These are phyloP conservation scores for Nemopilema nomurai DNA, from an alignment of 30 jellyfish, hydroid and myxozoan species.

Conservation along the genomic window DNA sequence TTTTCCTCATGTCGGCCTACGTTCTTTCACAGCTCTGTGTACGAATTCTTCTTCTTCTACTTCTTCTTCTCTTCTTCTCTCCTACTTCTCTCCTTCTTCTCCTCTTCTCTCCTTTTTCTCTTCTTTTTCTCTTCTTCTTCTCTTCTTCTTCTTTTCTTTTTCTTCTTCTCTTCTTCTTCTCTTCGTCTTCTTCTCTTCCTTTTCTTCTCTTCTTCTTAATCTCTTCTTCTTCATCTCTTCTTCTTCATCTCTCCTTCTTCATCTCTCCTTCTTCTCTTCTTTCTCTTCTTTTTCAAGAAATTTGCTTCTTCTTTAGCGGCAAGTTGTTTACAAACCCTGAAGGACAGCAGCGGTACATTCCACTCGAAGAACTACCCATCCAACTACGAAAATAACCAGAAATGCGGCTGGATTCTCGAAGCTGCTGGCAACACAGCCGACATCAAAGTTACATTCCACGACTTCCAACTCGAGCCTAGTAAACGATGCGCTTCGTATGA, in stretches of 20 bases:
- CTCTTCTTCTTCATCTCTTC: neutral
- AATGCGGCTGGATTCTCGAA: constrained; percentile 71
- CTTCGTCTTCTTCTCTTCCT: neutral
- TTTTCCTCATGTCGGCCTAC: too few relatives aligned
- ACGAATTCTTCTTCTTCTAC: neutral
- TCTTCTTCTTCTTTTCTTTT: neutral
- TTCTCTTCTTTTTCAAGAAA: too few relatives aligned
- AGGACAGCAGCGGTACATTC: constrained; percentile 31
- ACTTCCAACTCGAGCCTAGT: constrained; percentile 75
- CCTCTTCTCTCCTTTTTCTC: neutral
- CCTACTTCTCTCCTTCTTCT: neutral
- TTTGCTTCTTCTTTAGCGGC: neutral
- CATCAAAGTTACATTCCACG: constrained; percentile 59
- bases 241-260: neutral
- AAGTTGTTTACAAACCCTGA: neutral
- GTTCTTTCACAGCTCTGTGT: too few relatives aligned
- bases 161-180: neutral
- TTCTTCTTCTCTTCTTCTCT: neutral
- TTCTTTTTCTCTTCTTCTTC: neutral
- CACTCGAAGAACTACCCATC: constrained; percentile 61
- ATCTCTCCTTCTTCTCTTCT: too few relatives aligned
- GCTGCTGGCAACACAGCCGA: constrained; percentile 78
- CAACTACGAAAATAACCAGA: constrained; percentile 49
- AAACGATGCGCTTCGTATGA: constrained; percentile 82
- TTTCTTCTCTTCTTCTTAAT: neutral